Conservation (phyloP, 1,140 invertebrate genomes). For the Schlechtendalia chinensis region DNA sequence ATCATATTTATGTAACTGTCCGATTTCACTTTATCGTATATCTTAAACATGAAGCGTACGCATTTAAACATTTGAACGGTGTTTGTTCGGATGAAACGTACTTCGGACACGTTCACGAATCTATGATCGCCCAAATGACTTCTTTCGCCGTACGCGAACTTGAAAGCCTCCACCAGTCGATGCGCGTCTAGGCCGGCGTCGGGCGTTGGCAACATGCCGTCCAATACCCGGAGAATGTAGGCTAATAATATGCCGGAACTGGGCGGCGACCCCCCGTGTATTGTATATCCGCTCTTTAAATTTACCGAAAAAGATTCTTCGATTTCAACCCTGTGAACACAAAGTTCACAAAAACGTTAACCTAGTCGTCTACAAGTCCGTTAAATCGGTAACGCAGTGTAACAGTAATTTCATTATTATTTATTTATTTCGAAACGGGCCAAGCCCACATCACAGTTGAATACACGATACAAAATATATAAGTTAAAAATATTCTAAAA, state of each 20-base stretch:
- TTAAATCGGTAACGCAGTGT: too few species aligned
- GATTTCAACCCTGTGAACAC: constrained; percentile 61
- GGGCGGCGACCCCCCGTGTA: constrained; percentile 77
- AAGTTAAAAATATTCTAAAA: too few species aligned
- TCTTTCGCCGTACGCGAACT: constrained; percentile 87
- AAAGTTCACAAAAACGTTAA: too few species aligned
- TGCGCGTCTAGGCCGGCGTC: constrained; percentile 65
- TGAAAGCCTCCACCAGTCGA: constrained; percentile 85
- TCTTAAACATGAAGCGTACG: constrained; percentile 58
- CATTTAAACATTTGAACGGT: not conserved
- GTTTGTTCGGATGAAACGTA: constrained; percentile 10
- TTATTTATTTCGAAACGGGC: too few species aligned
- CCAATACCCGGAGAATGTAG: constrained; percentile 82
- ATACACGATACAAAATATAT: too few species aligned
- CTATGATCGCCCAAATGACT: constrained; percentile 82
- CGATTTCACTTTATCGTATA: constrained; percentile 66
- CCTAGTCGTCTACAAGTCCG: not conserved
- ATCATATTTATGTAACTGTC: constrained; percentile 65
- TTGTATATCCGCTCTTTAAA: constrained; percentile 62
- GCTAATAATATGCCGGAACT: constrained; percentile 76
- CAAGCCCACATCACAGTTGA: too few species aligned
- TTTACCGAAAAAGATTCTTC: constrained; percentile 61
- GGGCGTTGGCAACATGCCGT: constrained; percentile 61
- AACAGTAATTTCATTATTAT: too few species aligned
- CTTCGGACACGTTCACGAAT: constrained; percentile 55